A percentile compares a stretch with the other conserved stretches of the same genome.
These are phyloP conservation scores for Gobio occitaniae DNA, from an alignment of 2,797 vertebrate genomes.

Conservation along the genomic window DNA sequence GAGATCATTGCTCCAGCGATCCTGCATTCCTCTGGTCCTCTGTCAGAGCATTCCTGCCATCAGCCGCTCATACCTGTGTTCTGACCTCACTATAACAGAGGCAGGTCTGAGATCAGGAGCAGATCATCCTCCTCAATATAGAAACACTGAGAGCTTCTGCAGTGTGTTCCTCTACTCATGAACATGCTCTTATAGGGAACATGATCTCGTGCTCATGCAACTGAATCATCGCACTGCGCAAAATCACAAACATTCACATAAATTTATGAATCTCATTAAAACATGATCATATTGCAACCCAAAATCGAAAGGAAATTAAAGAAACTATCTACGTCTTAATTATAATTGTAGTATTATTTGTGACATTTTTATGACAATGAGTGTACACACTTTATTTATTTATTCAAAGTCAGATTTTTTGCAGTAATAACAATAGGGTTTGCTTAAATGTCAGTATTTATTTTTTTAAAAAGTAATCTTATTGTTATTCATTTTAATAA, in stretches of 20 bases:
- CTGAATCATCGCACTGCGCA: not conserved
- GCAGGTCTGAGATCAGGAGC: constrained; percentile 15
- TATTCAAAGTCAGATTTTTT: not conserved
- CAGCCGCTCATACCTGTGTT: not conserved
- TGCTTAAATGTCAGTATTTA: not conserved
- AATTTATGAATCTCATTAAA: not conserved
- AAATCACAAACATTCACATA: not conserved
- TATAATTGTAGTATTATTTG: too few species aligned
- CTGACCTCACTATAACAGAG: not conserved
- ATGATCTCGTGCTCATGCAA: not conserved
- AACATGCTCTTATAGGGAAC: not conserved
- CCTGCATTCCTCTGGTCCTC: constrained; percentile 45
- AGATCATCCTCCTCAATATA: constrained; percentile 7
- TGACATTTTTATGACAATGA: too few species aligned
- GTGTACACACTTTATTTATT: too few species aligned
- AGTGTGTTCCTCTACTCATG: not conserved
- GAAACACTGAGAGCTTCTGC: not conserved
- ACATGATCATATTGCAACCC: not conserved
- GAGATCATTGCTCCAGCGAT: constrained; percentile 48
- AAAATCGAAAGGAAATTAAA: not conserved
- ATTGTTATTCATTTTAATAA: too few species aligned
- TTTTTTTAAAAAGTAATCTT: too few species aligned
- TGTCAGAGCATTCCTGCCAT: constrained; percentile 53
- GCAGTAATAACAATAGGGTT: not conserved
- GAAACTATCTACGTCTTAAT: too few species aligned